A percentile compares a stretch with the other conserved stretches of the same genome.
phyloP scores from a whole-genome alignment of 2,888 invertebrate genomes.

The Rhingia rostrata region DNA sequence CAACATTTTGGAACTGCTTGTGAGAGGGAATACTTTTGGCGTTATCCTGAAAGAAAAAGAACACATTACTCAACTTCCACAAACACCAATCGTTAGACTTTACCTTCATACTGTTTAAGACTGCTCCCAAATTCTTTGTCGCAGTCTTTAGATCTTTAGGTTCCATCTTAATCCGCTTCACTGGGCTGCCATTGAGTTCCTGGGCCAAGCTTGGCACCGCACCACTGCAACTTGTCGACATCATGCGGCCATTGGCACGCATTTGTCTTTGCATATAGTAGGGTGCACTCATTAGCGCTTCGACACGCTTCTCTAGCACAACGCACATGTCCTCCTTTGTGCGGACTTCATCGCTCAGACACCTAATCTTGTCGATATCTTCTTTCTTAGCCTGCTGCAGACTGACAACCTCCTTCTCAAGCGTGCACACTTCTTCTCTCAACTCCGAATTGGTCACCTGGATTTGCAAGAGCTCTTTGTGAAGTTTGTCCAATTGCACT shows the following conservation, averaged over 20 bases:
- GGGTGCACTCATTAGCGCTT: constrained; percentile 76
- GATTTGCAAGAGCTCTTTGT: constrained; percentile 86
- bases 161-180: constrained; percentile 78
- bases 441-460: constrained; percentile 88
- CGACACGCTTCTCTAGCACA: constrained; percentile 78
- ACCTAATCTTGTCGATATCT: constrained; percentile 85
- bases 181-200: constrained; percentile 80
- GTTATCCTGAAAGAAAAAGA: constrained; percentile 76
- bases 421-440: constrained; percentile 87
- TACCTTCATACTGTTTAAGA: constrained; percentile 79
- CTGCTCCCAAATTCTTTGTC: constrained; percentile 78
- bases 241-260: neutral
- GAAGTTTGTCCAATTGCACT: constrained; percentile 84
- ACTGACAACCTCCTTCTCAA: constrained; percentile 85
- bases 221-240: constrained; percentile 25
- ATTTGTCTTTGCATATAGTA: constrained; percentile 28
- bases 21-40: constrained; percentile 79
- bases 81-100: neutral
- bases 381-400: constrained; percentile 85
- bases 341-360: constrained; percentile 85
- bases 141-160: constrained; percentile 78
- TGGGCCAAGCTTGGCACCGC: constrained; percentile 79
- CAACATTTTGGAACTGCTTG: constrained; percentile 80
- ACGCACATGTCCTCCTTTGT: constrained; percentile 80
- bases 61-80: neutral